phyloP scores from a whole-genome alignment of 2,888 invertebrate genomes.

The Heliothis peltigera region DNA sequence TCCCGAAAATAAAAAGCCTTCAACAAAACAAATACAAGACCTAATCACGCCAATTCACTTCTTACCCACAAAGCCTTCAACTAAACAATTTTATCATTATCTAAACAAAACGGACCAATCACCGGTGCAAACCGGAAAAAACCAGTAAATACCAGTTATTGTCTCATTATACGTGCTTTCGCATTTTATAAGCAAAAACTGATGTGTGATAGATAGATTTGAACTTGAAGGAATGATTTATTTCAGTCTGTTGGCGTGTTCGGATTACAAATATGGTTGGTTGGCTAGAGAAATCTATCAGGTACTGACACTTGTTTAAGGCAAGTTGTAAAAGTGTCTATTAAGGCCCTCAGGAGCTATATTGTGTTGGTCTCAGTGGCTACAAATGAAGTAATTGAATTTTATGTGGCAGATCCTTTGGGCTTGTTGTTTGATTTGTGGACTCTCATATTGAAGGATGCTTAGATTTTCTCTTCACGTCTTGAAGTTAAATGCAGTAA shows the following conservation, averaged over 20 bases:
- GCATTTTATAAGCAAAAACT: slow-evolving; percentile 63
- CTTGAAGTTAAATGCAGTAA: not conserved
- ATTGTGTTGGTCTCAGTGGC: slow-evolving; percentile 41
- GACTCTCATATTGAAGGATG: slow-evolving; percentile 14
- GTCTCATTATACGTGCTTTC: slow-evolving; percentile 61
- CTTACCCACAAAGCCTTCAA: slow-evolving; percentile 24
- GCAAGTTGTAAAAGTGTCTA: slow-evolving; percentile 54
- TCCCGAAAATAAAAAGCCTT: slow-evolving; percentile 7
- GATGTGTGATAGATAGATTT: slow-evolving; percentile 62
- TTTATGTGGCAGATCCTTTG: slow-evolving; percentile 47
- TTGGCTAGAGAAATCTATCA: slow-evolving; percentile 49
- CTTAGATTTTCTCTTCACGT: not conserved
- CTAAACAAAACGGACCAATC: slow-evolving; percentile 53
- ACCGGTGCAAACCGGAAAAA: slow-evolving; percentile 49
- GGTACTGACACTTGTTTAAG: slow-evolving; percentile 43
- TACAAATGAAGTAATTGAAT: slow-evolving; percentile 58
- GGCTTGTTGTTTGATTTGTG: slow-evolving; percentile 47
- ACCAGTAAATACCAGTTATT: slow-evolving; percentile 55
- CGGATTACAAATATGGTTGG: slow-evolving; percentile 47
- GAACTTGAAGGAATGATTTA: slow-evolving; percentile 63
- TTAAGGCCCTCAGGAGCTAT: slow-evolving; percentile 36
- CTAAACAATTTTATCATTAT: slow-evolving; percentile 50
- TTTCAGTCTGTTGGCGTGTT: slow-evolving; percentile 49
- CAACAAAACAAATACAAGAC: slow-evolving; percentile 23
- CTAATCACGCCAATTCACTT: slow-evolving; percentile 52